Base-by-base conservation (phyloP, 2,888 invertebrate genomes). In the Loripinus fragilis region DNA sequence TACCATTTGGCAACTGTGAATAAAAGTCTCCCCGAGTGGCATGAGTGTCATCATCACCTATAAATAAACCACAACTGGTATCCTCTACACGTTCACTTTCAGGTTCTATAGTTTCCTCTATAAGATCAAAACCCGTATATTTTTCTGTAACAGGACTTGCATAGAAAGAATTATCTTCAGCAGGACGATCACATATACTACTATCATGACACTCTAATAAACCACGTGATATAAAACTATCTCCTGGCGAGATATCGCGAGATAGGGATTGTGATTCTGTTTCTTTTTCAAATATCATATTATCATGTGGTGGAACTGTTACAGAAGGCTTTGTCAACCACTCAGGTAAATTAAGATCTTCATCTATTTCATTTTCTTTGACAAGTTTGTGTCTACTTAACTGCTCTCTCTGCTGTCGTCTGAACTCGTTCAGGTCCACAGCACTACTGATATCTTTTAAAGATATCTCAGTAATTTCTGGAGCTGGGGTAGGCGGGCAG, bases 401-500 rank as follows among this genome's bases (percentile, higher is more conserved):
- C 17, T 41, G 41, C 15, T 67, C 45, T 25, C 42, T 41, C 38
- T 85, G 85, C 30, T 86, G 84, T 69, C 77, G 85, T 68, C 83
- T 74, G 35, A 88, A 77, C 15, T 85, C 83, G 5, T 85, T 85
- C 30, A 87, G 76, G 45, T 91, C 90, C 8, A 90, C 86, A 10
- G 87, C 85, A 64, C 86, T 86, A 33, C 88, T 86, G 1, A 91
- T 85, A 42, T 91, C 88, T 60, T 87, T 87, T 8, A 90, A 81
- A 0, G 88, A 89, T 33, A 91, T 88, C 77, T 90, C 90, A n/a
- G 87, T 89, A 15, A 91, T 90, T 33, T 88, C 70, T 15, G 85
- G 85, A 3, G 80, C 82, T 0, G 88, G 85, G 3, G 83, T 78
- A 20, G 77, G 74, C 3, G 83, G 78, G 0, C 84, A 70, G 5